Percentiles rank a stretch among this genome's conserved stretches.
Evolutionary conservation across 2,113 vertebrate genomes (phyloP).

Genomic region (Gasterosteus nipponicus): DNA sequence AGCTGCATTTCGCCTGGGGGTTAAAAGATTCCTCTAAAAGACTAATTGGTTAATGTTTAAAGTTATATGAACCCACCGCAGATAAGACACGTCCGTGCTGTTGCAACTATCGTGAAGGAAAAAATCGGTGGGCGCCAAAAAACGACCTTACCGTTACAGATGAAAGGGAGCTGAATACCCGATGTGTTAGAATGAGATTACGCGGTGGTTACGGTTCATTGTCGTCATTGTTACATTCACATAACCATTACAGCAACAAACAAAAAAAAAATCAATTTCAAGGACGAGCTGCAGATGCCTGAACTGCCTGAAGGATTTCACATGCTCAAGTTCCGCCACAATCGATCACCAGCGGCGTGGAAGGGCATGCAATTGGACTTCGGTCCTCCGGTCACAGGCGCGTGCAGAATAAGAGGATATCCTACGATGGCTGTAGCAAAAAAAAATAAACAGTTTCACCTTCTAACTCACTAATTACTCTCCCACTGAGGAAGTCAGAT

Average conservation of each 20-base stretch:
- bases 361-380: not conserved
- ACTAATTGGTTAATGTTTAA: constrained; percentile 56
- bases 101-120: constrained; percentile 25
- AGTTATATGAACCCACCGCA: constrained; percentile 24
- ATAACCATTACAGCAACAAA: not conserved
- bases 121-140: not conserved
- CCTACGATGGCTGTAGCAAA: constrained; percentile 51
- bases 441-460: constrained; percentile 61
- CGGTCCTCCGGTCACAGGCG: constrained; percentile 20
- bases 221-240: not conserved
- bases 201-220: not conserved
- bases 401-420: constrained; percentile 65
- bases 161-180: not conserved
- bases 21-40: constrained; percentile 15
- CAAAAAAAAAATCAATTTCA: not conserved
- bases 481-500: constrained; percentile 76
- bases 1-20: too few species aligned
- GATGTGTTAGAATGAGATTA: not conserved
- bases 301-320: not conserved
- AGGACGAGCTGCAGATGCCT: not conserved
- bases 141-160: constrained; percentile 2
- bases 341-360: constrained; percentile 15
- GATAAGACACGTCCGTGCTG: constrained; percentile 43
- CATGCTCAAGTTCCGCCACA: not conserved
- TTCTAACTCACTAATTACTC: constrained; percentile 58